Percentiles rank a stretch among this genome's conserved stretches.
phyloP scores from a whole-genome alignment of 2,797 vertebrate genomes.

The Limosa lapponica region DNA sequence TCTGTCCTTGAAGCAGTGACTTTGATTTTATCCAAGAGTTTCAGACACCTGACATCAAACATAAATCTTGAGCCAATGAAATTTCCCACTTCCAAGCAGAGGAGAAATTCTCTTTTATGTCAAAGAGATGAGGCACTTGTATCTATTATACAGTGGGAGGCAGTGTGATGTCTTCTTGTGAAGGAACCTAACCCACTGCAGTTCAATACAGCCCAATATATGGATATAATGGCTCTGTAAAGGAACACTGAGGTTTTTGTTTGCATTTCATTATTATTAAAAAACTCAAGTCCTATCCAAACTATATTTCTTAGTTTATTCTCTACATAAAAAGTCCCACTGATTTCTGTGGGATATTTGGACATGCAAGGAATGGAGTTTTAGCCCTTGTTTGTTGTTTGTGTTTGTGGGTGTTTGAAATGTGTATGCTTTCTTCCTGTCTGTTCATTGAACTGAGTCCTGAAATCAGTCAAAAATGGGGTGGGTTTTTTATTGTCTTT shows the following conservation, averaged over 20 bases:
- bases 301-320: not conserved
- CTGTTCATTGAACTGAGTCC: not conserved
- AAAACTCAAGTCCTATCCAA: not conserved
- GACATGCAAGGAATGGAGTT: not conserved
- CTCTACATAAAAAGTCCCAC: not conserved
- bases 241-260: not conserved
- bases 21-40: not conserved
- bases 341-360: not conserved
- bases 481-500: not conserved
- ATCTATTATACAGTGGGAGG: not conserved
- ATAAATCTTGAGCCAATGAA: not conserved
- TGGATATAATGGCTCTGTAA: not conserved
- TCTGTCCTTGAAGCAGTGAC: not conserved
- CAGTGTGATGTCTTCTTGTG: not conserved
- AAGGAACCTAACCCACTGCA: not conserved
- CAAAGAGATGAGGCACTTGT: not conserved
- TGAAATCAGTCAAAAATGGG: not conserved
- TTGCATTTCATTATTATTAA: not conserved
- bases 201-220: not conserved
- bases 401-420: not conserved
- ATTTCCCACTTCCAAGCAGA: not conserved
- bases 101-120: not conserved
- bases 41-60: not conserved
- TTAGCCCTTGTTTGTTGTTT: not conserved
- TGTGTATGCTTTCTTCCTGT: not conserved